Evolutionary conservation across 2,113 vertebrate species (phyloP).

Genomic region (Fregata magnificens): DNA sequence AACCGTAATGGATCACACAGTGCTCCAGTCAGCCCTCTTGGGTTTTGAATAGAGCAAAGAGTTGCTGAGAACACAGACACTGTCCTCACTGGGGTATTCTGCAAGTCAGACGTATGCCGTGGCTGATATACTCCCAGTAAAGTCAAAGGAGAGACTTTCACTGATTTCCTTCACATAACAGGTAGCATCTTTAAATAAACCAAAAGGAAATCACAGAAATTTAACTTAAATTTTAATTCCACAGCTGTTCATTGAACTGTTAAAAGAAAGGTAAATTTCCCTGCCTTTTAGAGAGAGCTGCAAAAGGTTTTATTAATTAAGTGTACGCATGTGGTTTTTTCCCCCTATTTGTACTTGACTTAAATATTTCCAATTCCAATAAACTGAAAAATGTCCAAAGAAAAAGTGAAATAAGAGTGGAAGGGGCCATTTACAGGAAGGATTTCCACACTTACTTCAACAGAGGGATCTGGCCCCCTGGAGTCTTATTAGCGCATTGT

Average conservation of each 20-base stretch:
- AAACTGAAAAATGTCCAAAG: neutral
- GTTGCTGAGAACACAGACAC: neutral
- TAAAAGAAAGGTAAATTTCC: neutral
- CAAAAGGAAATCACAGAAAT: neutral
- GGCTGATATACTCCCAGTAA: neutral
- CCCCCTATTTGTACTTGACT: neutral
- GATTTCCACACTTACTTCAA: neutral
- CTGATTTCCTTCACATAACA: neutral
- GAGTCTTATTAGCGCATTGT: neutral
- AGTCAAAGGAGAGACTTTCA: neutral
- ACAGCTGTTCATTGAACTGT: neutral
- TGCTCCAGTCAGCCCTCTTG: neutral
- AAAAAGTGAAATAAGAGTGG: neutral
- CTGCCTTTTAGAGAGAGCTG: neutral
- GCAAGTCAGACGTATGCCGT: fast-evolving
- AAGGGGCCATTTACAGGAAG: neutral
- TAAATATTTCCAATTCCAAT: neutral
- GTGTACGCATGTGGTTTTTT: fast-evolving
- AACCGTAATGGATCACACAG: neutral
- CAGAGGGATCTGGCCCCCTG: neutral
- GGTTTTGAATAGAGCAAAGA: neutral
- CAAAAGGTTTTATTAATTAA: neutral
- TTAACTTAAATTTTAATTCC: neutral
- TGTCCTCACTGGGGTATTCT: neutral
- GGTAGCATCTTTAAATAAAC: neutral